Evolutionary conservation across 2,113 vertebrate genomes (phyloP).

Genomic region (Dromaius novaehollandiae): DNA sequence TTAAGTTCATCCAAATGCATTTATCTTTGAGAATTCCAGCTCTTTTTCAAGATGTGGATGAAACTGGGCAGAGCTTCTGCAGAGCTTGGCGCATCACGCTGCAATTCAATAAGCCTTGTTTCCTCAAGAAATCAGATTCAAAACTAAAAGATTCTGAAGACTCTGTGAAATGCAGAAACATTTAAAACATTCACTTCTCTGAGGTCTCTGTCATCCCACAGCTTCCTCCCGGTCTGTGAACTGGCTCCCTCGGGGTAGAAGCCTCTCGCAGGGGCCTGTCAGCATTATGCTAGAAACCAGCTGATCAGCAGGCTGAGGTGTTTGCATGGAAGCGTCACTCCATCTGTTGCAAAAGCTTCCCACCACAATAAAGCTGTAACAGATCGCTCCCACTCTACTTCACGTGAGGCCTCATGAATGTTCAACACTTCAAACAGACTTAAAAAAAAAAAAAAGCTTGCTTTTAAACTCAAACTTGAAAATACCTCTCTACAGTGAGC

Average conservation of each 20-base stretch:
- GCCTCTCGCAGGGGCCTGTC: not conserved
- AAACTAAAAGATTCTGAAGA: not conserved
- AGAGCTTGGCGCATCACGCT: not conserved
- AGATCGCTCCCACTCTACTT: not conserved
- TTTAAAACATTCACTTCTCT: rapidly evolving
- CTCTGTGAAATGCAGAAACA: not conserved
- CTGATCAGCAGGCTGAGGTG: not conserved
- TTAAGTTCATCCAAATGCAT: not conserved
- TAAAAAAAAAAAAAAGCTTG: not conserved
- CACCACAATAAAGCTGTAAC: not conserved
- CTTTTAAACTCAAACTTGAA: not conserved
- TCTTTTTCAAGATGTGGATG: not conserved
- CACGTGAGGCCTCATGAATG: not conserved
- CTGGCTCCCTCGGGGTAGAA: not conserved
- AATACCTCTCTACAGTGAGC: not conserved
- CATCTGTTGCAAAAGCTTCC: not conserved
- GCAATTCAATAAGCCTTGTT: not conserved
- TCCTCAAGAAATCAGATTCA: not conserved
- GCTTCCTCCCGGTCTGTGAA: not conserved
- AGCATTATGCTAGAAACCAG: not conserved
- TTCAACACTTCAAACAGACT: not conserved
- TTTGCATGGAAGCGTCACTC: not conserved
- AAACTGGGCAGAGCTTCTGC: not conserved
- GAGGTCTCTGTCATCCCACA: not conserved
- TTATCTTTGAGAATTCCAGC: not conserved